Evolutionary conservation across 2,888 invertebrate species (phyloP), one percentile per base, ranked within the genome.

Genomic region (Dorcus parallelipipedus): DNA sequence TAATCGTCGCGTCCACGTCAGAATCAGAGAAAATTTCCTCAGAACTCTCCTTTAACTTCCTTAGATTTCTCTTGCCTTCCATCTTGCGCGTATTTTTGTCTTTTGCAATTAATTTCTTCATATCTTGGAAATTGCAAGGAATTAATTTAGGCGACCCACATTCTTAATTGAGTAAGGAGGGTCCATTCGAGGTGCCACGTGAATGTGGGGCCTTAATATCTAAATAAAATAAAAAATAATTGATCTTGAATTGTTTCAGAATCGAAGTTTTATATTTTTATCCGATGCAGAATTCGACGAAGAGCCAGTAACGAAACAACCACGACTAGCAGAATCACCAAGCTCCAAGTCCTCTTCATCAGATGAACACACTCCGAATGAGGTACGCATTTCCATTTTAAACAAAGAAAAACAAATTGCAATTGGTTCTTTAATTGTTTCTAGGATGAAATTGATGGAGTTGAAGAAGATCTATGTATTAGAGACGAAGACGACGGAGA

Each of bases 241-340:
- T 33, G 26, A 7, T 7, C 26, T 33, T 33, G 26, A 33, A 23
- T 47, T 23, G 14, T 59, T 49, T 10, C 40, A 48, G 45, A 58
- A 59, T 26, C 42, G 26, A 45, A 60, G 60, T 42, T 58, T 49
- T 41, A 56, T 41, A 55, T 52, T 60, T 56, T 54, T 66, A 65
- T 85, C 85, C 60, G 86, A 88, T 74, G 87, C 80, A 66, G 83
- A 81, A 70, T 81, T 87, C 71, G 88, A 89, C 83, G 89, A 89
- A 78, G 90, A 89, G 72, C 90, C 91, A 51, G 87, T 86, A 54
- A 81, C 85, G 63, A 91, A 91, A 74, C 86, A 88, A 72, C 89
- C 89, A n/a, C 80, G 90, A 57, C 81, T 90, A 60, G 79, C 80
- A 62, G 69, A 42, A 9, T 50, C 50, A 20, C 26, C 14, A 3